Percentiles rank a stretch among this genome's conserved stretches.
phyloP scores from a whole-genome alignment of 2,888 invertebrate genomes.

The Dryobotodes eremita region DNA sequence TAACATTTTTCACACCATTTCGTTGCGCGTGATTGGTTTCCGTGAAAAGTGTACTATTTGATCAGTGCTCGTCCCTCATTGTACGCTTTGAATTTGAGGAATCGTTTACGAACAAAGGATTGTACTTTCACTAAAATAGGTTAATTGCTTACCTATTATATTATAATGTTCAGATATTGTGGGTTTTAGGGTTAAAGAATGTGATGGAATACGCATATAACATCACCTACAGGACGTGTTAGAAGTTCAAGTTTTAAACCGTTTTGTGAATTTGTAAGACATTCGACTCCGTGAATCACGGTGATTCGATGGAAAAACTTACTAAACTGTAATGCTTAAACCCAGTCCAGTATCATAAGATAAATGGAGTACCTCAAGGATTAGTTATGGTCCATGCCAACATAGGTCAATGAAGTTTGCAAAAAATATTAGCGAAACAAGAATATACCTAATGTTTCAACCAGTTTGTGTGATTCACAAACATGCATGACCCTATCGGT shows the following conservation, averaged over 20 bases:
- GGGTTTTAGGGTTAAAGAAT: neutral
- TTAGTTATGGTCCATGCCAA: neutral
- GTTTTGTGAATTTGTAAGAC: neutral
- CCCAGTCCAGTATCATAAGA: neutral
- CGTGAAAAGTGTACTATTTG: slow-evolving; percentile 79
- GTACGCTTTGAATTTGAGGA: slow-evolving; percentile 74
- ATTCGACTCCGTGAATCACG: neutral
- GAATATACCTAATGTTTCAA: neutral
- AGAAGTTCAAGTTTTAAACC: neutral
- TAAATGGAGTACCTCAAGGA: slow-evolving; percentile 15
- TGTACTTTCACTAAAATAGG: slow-evolving; percentile 78
- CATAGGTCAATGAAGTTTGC: neutral
- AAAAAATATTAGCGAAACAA: neutral
- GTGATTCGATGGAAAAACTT: neutral
- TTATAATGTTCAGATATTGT: slow-evolving; percentile 9
- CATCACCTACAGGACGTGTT: neutral
- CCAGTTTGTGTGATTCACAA: slow-evolving; percentile 29
- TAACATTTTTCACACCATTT: slow-evolving; percentile 86
- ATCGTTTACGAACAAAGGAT: slow-evolving; percentile 71
- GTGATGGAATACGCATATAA: neutral
- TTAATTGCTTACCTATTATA: slow-evolving; percentile 59
- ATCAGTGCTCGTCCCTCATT: slow-evolving; percentile 78
- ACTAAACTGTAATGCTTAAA: neutral
- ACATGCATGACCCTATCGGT: slow-evolving; percentile 24
- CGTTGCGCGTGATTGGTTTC: slow-evolving; percentile 79